Evolutionary conservation across 2,888 invertebrate genomes (phyloP), one percentile per base, ranked within the genome.

Genomic region (Rotaria magnacalcarata): DNA sequence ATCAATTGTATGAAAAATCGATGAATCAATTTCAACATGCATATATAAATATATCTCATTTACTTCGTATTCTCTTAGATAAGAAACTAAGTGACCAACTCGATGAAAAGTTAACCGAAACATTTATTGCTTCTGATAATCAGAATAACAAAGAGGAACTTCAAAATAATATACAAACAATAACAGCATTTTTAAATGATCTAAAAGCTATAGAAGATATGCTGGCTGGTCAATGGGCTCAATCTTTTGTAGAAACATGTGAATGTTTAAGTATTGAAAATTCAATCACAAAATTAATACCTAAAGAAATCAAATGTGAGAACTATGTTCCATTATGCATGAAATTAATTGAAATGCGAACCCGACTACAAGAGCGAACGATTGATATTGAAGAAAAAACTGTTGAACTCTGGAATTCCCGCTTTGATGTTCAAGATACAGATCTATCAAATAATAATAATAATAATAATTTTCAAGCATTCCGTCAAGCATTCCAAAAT

Each of bases 301-400:
- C 80, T 11, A 43, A 24, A 2, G 80, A 80, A 24, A 80, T 80
- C 8, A 80, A 80, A 80, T 80, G 80, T n/a, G 47, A 80, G 21
- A 80, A 80, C n/a, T 80, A 80, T 47, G 11, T 80, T n/a, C 43
- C 80, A 80, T 80, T 80, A 43, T 43, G 80, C n/a, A 5, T 80
- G 2, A 21, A 80, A 43, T 80, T 80, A 1, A 80, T 54, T 54
- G 54, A 54, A 54, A 21, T 54, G 2, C 54, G 54, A 54, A 21
- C 54, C 4, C 54, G 5, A 54, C 21, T 54, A 54, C 54, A 54
- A 54, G 54, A 54, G 21, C 54, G 21, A 6, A 54, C 21, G 19
- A 54, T 54, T 54, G 21, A 54, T 54, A 54, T 54, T 54, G 54
- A 54, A 54, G 54, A 54, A 21, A 54, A 54, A 54, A 54, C 19